phyloP scores from a whole-genome alignment of 2,888 invertebrate species.

The Meganola albula region DNA sequence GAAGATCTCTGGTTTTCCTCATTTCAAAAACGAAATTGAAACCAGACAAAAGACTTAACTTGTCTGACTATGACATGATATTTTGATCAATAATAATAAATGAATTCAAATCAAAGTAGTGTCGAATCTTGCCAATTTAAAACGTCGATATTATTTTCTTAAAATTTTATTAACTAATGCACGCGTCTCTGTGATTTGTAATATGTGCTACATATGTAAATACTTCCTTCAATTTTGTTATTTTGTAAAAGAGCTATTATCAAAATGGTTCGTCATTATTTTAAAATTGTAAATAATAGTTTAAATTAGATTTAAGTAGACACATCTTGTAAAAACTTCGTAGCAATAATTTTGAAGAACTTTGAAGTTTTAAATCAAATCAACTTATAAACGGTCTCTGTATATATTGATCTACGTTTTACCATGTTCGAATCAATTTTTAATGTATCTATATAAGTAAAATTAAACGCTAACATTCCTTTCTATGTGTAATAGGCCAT shows the following conservation, averaged over 20 bases:
- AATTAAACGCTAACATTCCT: constrained; percentile 75
- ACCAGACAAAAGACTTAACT: too few relatives aligned
- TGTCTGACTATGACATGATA: too few relatives aligned
- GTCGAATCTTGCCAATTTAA: constrained; percentile 53
- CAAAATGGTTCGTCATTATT: constrained; percentile 57
- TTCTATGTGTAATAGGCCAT: constrained; percentile 33
- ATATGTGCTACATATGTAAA: constrained; percentile 72
- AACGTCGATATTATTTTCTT: constrained; percentile 32
- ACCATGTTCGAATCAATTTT: constrained; percentile 51
- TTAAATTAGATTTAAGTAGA: constrained; percentile 65
- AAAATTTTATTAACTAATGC: constrained; percentile 38
- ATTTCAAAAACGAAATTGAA: too few relatives aligned
- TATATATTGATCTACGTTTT: constrained; percentile 62
- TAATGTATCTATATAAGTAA: constrained; percentile 59
- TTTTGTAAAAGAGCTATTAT: constrained; percentile 55
- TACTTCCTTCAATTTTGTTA: constrained; percentile 71
- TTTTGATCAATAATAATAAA: constrained; percentile 11
- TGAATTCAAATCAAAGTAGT: constrained; percentile 12
- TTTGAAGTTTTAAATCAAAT: constrained; percentile 55
- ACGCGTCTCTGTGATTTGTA: constrained; percentile 72
- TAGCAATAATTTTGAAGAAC: constrained; percentile 73
- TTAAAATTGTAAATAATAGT: constrained; percentile 71
- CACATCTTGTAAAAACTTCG: constrained; percentile 66
- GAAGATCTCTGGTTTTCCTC: too few relatives aligned
- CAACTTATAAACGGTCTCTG: constrained; percentile 55